These are phyloP conservation scores for Lepidothrix coronata DNA, from an alignment of 2,113 vertebrate genomes.

Conservation along the genomic window DNA sequence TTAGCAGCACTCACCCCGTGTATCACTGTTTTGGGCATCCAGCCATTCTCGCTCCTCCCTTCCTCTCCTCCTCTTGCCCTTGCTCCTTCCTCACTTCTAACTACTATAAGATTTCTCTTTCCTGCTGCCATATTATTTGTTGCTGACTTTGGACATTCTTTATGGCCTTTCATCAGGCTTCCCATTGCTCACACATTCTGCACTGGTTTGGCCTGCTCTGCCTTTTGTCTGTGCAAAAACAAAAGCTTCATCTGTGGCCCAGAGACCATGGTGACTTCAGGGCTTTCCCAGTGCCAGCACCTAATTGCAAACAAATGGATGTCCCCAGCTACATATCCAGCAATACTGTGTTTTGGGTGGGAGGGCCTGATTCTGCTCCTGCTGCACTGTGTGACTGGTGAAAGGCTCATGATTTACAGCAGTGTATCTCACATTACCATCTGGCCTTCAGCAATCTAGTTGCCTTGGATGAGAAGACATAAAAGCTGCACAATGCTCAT, in stretches of 20 bases:
- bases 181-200: background rate
- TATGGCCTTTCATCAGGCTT: constrained; percentile 6
- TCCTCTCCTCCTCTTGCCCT: background rate
- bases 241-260: constrained; percentile 48
- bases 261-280: constrained; percentile 44
- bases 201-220: constrained; percentile 38
- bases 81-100: background rate
- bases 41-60: constrained; percentile 13
- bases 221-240: constrained; percentile 33
- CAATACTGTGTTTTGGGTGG: background rate
- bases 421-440: background rate
- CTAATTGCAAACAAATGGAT: constrained; percentile 61
- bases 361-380: background rate
- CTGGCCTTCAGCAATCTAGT: background rate
- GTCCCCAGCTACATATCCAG: background rate
- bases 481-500: background rate
- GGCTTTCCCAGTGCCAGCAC: constrained; percentile 32
- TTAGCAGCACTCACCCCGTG: fast-evolving
- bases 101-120: background rate
- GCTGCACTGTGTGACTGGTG: background rate
- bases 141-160: constrained; percentile 59
- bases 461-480: background rate
- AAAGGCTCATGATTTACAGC: constrained; percentile 2
- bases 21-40: background rate
- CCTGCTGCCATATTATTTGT: constrained; percentile 29